Evolutionary conservation across 2,888 invertebrate species (phyloP), one percentile per base, ranked within the genome.

Genomic region (Lithophane socia): DNA sequence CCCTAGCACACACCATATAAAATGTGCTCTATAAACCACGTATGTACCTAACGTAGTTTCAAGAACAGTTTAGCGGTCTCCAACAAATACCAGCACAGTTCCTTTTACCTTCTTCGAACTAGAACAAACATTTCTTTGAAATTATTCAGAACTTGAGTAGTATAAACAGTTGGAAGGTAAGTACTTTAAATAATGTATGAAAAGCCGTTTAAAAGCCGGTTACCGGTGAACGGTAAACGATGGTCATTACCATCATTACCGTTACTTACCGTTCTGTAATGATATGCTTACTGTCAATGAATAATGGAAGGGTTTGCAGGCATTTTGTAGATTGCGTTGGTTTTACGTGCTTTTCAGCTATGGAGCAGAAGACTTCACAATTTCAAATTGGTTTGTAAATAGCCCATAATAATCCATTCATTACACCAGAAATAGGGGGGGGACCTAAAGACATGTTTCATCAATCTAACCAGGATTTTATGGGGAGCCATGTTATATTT

Each of bases 221-320:
- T 87, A 87, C 84, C 73, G 79, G 71, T 72, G 78, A 70, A 68
- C 81, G 77, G 86, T 89, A 88, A 84, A 87, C 87, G 85, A 75
- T 79, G 64, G 87, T 83, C 86, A 88, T 90, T 90, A 89, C 78
- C 73, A 66, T 80, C 79, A 84, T 88, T 87, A 88, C 79, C 47
- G 80, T 81, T 75, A 83, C 80, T 85, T 75, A 75, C 77, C 65
- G 82, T 37, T 37, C 77, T 63, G 87, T 88, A 88, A 88, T 88
- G 82, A 88, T 82, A 88, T 83, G 83, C 81, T 89, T 85, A 87
- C 83, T 83, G 82, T 77, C 80, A 74, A 70, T 85, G 79, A 87
- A 86, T 89, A 73, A 84, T 85, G 72, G 47, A 70, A 82, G 58
- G 61, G 75, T 63, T 77, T 69, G 69, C 44, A 10, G 70, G 37